These are phyloP conservation scores for Tetanocera ferruginea DNA, from an alignment of 2,888 invertebrate species.

Conservation along the genomic window DNA sequence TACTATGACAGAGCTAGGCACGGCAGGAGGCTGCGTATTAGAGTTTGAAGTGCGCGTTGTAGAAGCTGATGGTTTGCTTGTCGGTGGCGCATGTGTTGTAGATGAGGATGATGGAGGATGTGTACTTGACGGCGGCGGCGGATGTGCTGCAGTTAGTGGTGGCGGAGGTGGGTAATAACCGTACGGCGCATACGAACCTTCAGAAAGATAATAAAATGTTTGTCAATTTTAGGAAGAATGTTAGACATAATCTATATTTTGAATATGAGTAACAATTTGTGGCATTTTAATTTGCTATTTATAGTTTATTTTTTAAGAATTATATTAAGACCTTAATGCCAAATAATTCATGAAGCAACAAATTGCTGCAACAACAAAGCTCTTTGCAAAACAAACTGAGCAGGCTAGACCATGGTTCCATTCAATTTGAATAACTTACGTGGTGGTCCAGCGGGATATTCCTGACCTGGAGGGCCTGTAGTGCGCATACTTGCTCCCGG, in stretches of 20 bases:
- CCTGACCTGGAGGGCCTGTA: conserved; percentile 53
- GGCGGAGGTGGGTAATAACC: conserved; percentile 66
- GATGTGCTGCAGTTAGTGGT: conserved; percentile 58
- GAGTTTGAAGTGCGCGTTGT: not conserved
- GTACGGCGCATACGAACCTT: conserved; percentile 56
- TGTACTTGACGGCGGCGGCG: conserved; percentile 34
- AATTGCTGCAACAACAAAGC: too few species aligned
- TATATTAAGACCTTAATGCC: too few species aligned
- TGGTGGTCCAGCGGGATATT: conserved; percentile 60
- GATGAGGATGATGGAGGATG: conserved; percentile 38
- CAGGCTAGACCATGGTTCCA: too few species aligned
- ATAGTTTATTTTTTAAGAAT: too few species aligned
- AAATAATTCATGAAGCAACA: too few species aligned
- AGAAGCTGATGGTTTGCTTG: conserved; percentile 20
- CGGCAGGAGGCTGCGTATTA: conserved; percentile 38
- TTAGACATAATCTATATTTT: not conserved
- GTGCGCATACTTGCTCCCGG: conserved; percentile 51
- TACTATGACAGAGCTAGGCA: conserved; percentile 54
- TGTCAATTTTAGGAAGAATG: not conserved
- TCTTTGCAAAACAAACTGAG: too few species aligned
- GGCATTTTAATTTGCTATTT: too few species aligned
- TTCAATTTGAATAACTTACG: conserved; percentile 56
- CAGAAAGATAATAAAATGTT: conserved; percentile 37
- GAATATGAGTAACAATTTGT: too few species aligned
- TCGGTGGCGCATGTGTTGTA: conserved; percentile 37